A percentile compares a stretch with the other conserved stretches of the same genome.
phyloP scores from a whole-genome alignment of 2,797 vertebrate species.

The Rhabdomys pumilio region DNA sequence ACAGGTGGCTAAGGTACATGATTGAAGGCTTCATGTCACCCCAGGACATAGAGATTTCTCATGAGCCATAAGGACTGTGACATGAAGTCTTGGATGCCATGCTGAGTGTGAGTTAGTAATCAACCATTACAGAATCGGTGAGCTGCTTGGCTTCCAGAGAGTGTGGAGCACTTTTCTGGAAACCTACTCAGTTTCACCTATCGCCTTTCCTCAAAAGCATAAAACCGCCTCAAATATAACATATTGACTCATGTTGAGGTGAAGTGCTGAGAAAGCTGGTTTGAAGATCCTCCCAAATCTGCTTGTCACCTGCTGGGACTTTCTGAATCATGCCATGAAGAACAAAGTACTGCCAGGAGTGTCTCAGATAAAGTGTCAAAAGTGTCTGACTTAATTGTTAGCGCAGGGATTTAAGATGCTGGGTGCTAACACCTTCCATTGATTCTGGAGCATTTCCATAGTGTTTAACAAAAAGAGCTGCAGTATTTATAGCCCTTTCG shows the following conservation, averaged over 20 bases:
- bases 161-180: neutral
- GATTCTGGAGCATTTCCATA: slow-evolving; percentile 79
- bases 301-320: slow-evolving; percentile 70
- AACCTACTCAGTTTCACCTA: slow-evolving; percentile 3
- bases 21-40: neutral
- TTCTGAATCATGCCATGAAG: slow-evolving; percentile 14
- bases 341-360: slow-evolving; percentile 70
- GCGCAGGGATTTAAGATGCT: neutral
- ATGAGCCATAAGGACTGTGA: neutral
- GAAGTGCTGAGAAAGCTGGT: slow-evolving; percentile 65
- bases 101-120: neutral
- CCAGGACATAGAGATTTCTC: neutral
- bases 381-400: slow-evolving; percentile 75
- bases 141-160: neutral
- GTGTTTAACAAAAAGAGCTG: slow-evolving; percentile 78
- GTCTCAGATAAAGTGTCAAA: slow-evolving; percentile 60
- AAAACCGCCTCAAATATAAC: slow-evolving; percentile 38
- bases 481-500: slow-evolving; percentile 74
- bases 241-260: slow-evolving; percentile 52
- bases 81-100: neutral
- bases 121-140: neutral
- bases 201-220: neutral
- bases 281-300: slow-evolving; percentile 56
- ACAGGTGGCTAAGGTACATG: neutral
- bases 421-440: slow-evolving; percentile 75